These are phyloP conservation scores for Amia ocellicauda DNA, from an alignment of 2,113 vertebrate species.

Conservation along the genomic window DNA sequence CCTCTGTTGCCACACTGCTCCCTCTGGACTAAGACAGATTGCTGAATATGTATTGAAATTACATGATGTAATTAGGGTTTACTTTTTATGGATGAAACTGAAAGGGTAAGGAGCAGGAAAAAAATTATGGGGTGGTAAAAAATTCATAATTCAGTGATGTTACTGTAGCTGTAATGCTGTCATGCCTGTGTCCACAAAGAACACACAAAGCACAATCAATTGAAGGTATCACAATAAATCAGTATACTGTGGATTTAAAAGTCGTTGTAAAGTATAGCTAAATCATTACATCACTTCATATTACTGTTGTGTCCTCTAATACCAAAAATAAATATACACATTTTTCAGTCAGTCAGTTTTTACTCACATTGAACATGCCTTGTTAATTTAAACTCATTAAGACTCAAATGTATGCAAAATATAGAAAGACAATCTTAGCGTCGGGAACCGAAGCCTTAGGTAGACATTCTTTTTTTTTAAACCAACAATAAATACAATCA, in stretches of 20 bases:
- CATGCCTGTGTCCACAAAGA: constrained; percentile 17
- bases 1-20: constrained; percentile 66
- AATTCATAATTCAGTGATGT: constrained; percentile 22
- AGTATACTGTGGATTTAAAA: constrained; percentile 17
- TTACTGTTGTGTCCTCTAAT: no score
- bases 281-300: constrained; percentile 19
- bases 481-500: no score
- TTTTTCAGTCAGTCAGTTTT: no score
- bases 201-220: constrained; percentile 16
- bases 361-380: no score
- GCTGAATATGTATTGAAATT: constrained; percentile 64
- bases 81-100: constrained; percentile 54
- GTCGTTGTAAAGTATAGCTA: constrained; percentile 13
- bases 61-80: constrained; percentile 71
- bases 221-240: constrained; percentile 21
- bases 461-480: no score
- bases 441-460: no score
- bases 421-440: no score
- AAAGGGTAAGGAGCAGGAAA: constrained; percentile 58
- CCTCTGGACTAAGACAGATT: constrained; percentile 67
- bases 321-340: no score
- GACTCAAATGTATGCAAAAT: no score
- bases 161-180: constrained; percentile 11
- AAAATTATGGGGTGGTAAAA: constrained; percentile 40
- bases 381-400: no score